Base-by-base conservation (phyloP, 2,113 vertebrate genomes). In the Centropus bengalensis region DNA sequence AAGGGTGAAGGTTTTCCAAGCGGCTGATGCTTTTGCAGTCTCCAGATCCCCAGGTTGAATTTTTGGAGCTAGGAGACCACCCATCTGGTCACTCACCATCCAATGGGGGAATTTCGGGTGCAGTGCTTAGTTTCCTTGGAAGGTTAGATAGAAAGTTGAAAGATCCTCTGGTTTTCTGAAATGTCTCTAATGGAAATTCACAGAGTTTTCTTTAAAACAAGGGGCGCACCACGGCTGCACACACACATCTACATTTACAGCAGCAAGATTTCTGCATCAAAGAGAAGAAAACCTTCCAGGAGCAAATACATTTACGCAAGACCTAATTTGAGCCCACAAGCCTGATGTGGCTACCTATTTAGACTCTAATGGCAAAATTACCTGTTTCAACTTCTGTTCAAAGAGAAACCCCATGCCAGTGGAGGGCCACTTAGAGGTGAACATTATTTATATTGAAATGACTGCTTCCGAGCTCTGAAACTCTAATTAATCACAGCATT, bases 401-500 rank as follows among this genome's bases (percentile, higher is more conserved):
- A 91, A 93, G 83, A 56, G 69, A 87, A 89, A 64, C 16, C 22
- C 58, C 36, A 75, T 1, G 10, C 32, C 68, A 88, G 47, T 4
- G 2, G 36, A 94, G 15, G 91, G 68, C 33, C 82, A 84, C 40
- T 91, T 49, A 87, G 56, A 58, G 4, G 2, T 18, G 28, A 68
- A 70, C 58, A 60, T 59, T 82, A 67, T 81, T 92, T 89, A 91
- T 55, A 80, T 5, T 80, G 55, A 79, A 94, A 76, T 49, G 17
- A 77, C 58, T 89, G 47, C 33, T 91, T 63, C 73, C 77, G 75
- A 86, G 33, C 77, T 79, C 86, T 66, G 76, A 74, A 88, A 59
- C 36, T 42, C 45, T 54, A 88, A 83, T 90, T 91, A 92, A 94
- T 80, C 68, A 92, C 78, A 88, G 88, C 30, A 92, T 16, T 21